Base-by-base conservation (phyloP, 2,888 invertebrate genomes). In the Globia sparganii region DNA sequence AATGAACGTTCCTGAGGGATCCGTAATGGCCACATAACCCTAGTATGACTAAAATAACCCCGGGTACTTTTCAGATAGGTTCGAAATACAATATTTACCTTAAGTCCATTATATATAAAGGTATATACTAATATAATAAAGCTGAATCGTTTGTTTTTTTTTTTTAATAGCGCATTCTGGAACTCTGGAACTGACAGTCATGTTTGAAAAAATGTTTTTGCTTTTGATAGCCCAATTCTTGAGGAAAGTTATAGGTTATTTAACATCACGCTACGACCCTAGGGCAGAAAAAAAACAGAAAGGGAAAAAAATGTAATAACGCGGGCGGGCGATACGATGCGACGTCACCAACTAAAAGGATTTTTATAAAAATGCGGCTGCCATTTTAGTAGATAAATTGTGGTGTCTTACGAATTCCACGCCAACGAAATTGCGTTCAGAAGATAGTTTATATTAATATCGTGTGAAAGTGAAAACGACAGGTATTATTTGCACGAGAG, bases 21-120 rank as follows among this genome's bases (percentile, higher is more conserved):
- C 34, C 31, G 34, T 77, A 83, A 83, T 85, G 13, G 70, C 40
- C n/a, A 40, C 46, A 53, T 34, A 59, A 40, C 56, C 72, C 21
- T 11, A 34, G 4, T 40, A 56, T 49, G n/a, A 31, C 61, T 53
- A 31, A 70, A 76, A 76, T 72, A 59, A 67, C 58, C 77, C 46
- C 34, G 21, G 58, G 43, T n/a, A 64, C n/a, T 68, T 56, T 79
- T n/a, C n/a, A 56, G 59, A 46, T 71, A 67, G 25, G n/a, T 70
- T 56, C n/a, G 18, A 28, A 70, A 84, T 49, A 62, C 56, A 78
- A 59, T 79, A 70, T 73, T 58, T 67, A 61, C 43, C 11, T 31
- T n/a, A 34, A 25, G 15, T 1, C 31, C 21, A 34, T 15, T 9
- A 78, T 68, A 49, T 8, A 46, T 46, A 46, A 18, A 5, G 46